These are phyloP conservation scores for Limnephilus lunatus DNA, from an alignment of 2,888 invertebrate species.

Conservation along the genomic window DNA sequence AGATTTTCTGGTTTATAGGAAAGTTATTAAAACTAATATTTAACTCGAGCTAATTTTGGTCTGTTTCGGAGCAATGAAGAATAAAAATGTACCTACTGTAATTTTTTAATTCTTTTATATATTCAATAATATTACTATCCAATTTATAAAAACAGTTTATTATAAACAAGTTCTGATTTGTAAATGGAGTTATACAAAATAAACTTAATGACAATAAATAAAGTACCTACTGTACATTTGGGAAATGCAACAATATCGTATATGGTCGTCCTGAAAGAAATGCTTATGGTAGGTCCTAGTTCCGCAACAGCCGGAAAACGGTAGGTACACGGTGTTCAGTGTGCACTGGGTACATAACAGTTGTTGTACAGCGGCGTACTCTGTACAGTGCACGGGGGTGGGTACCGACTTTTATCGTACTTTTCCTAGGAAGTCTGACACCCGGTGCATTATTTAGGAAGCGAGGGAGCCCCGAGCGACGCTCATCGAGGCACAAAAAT, in stretches of 20 bases:
- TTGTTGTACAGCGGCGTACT: neutral
- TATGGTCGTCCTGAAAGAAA: neutral
- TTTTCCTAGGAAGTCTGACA: slow-evolving; percentile 13
- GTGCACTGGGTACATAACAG: neutral
- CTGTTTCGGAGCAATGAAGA: too few relatives aligned
- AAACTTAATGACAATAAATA: too few relatives aligned
- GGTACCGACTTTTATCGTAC: neutral
- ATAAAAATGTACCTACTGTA: too few relatives aligned
- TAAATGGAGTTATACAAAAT: too few relatives aligned
- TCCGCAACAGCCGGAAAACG: neutral
- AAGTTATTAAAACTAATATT: neutral
- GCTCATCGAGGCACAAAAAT: slow-evolving; percentile 30
- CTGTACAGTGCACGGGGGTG: neutral
- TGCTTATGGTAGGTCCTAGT: neutral
- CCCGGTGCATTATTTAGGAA: slow-evolving; percentile 38
- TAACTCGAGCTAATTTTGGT: too few relatives aligned
- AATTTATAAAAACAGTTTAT: too few relatives aligned
- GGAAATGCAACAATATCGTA: neutral
- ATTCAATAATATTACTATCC: too few relatives aligned
- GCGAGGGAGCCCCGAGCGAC: slow-evolving; percentile 9
- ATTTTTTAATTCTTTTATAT: too few relatives aligned
- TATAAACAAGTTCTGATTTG: too few relatives aligned
- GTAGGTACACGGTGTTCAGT: neutral
- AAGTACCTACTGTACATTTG: too few relatives aligned
- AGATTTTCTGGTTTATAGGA: neutral